Evolutionary conservation across 2,797 vertebrate species (phyloP), one percentile per base, ranked within the genome.

Genomic region (Chelonia mydas): DNA sequence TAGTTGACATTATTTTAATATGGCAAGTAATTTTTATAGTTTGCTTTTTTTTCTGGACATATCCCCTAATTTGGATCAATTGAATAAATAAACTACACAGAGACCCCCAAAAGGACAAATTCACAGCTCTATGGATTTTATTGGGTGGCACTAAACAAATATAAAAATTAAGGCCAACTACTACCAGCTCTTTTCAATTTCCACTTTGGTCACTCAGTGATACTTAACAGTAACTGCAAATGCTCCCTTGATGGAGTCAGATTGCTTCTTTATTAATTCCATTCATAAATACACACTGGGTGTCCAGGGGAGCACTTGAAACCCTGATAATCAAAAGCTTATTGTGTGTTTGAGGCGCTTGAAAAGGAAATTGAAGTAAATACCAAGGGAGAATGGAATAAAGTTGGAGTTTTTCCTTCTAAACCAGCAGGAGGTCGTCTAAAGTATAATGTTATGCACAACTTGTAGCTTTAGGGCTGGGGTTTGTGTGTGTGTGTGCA

Each of bases 301-400:
- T 94, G 94, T 97, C 95, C 96, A 97, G 90, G 87, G 94, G 94
- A 97, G 95, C 94, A 96, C 96, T 98, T 97, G 96, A 97, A 97
- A 95, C 96, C 96, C 91, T 89, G 96, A 98, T 98, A 97, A 97
- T 98, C 98, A 98, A 98, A 98, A 98, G 97, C 97, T 97, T 98
- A 96, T 97, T 98, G 97, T 98, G 94, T 96, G 95, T 97, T 96
- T 97, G 96, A 97, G 96, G 97, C 96, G 89, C 96, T 95, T 97
- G 98, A 98, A 98, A 98, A 95, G 95, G 97, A 98, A 98, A 97
- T 94, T 94, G 95, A 97, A 97, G 92, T 90, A 97, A 97, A 97
- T 97, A 96, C 97, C 98, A 96, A 96, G 98, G 98, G 98, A 98
- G 82, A 96, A 79, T 5, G 96, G 97, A 97, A 96, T 97, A 96